Evolutionary conservation across 1,140 invertebrate species (phyloP).

Genomic region (Bombus waltoni): DNA sequence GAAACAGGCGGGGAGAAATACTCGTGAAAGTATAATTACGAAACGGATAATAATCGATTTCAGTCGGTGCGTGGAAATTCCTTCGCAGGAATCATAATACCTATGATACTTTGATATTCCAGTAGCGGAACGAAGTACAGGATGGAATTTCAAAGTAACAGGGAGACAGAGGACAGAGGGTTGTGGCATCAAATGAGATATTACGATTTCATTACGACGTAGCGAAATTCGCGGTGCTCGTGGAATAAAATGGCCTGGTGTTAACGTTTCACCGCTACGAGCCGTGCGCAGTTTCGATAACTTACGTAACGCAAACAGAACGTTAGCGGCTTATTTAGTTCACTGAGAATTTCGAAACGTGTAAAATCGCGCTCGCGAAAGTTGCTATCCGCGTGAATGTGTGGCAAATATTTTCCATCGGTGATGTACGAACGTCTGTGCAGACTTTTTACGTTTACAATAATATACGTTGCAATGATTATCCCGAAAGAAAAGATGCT

Average conservation of each 20-base stretch:
- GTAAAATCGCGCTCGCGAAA: background rate
- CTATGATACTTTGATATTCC: slow-evolving; percentile 37
- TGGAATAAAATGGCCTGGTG: slow-evolving; percentile 24
- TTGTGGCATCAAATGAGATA: slow-evolving; percentile 7
- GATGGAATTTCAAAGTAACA: slow-evolving; percentile 44
- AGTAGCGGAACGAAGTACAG: slow-evolving; percentile 7
- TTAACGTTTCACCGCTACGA: slow-evolving; percentile 11
- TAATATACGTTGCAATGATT: too few relatives aligned
- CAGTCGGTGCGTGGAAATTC: background rate
- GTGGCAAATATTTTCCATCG: too few relatives aligned
- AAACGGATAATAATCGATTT: background rate
- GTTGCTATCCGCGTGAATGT: background rate
- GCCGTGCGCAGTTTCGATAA: slow-evolving; percentile 7
- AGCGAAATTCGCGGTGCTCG: slow-evolving; percentile 13
- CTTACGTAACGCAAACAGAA: background rate
- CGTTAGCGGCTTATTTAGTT: background rate
- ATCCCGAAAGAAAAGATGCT: background rate
- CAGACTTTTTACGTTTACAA: background rate
- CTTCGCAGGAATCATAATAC: background rate
- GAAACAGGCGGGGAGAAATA: too few relatives aligned
- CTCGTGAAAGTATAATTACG: background rate
- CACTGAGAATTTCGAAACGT: background rate
- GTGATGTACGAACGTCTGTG: too few relatives aligned
- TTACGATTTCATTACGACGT: slow-evolving; percentile 30
- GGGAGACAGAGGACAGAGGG: background rate